A percentile compares a stretch with the other conserved stretches of the same genome.
These are phyloP conservation scores for Anaspis maculata DNA, from an alignment of 2,888 invertebrate species.

Conservation along the genomic window DNA sequence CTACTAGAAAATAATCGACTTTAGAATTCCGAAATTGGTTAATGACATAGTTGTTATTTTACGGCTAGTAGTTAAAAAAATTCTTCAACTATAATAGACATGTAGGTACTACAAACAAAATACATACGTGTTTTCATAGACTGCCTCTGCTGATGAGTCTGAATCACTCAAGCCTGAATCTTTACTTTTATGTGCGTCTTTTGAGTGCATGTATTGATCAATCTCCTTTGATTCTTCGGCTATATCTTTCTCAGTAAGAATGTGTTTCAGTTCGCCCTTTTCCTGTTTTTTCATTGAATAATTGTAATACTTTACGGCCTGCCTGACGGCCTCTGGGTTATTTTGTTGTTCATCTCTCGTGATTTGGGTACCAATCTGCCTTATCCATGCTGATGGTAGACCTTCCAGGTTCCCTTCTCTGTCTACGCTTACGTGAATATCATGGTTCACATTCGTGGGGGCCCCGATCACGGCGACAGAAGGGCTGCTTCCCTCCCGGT, in stretches of 20 bases:
- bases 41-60: no score
- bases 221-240: conserved; percentile 78
- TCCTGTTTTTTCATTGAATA: conserved; percentile 78
- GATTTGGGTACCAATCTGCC: conserved; percentile 73
- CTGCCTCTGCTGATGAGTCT: conserved; percentile 1
- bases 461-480: conserved; percentile 66
- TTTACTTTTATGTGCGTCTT: conserved; percentile 63
- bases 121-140: conserved; percentile 6
- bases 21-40: no score
- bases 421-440: conserved; percentile 82
- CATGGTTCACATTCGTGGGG: conserved; percentile 78
- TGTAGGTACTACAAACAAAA: no score
- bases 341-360: conserved; percentile 80
- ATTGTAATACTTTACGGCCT: conserved; percentile 85
- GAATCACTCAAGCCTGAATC: conserved; percentile 22
- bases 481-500: conserved; percentile 4
- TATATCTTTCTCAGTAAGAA: conserved; percentile 72
- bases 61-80: no score
- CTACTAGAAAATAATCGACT: no score
- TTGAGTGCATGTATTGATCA: conserved; percentile 64
- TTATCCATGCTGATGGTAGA: conserved; percentile 74
- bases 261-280: conserved; percentile 60
- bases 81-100: no score
- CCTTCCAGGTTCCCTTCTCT: conserved; percentile 79
- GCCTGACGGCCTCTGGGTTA: conserved; percentile 83